Evolutionary conservation across 1,140 invertebrate species (phyloP), one percentile per base, ranked within the genome.

Genomic region (Drosophila kikkawai): DNA sequence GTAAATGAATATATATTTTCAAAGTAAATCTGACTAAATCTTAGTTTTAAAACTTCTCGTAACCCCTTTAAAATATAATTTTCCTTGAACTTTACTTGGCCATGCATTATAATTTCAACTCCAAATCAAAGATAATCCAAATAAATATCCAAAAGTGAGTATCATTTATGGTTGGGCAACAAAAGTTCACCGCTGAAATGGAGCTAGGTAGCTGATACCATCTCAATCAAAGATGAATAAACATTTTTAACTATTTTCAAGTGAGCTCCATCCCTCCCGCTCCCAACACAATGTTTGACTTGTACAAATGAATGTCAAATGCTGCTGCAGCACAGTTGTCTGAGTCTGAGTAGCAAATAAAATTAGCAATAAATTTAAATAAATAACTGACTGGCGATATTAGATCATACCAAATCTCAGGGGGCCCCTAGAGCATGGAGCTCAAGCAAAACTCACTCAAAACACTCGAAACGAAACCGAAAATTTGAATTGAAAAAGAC

Each of bases 321-420:
- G 59, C 69, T 75, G 64, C 67, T 36, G 41, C 39, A 61, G 56
- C 41, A 32, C 58, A 37, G 19, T 17, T 26, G 34, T 22, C 32
- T 34, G 34, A 61, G 59, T 48, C 32, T 53, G 60, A 68, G 60
- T 44, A 64, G 67, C 83, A 85, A 85, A 90, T 85, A 90, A 87
- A 91, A 85, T 90, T 82, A 66, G 75, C 80, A 90, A 90, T 90
- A 90, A 90, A 90, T 90, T 90, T 90, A 90, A 88, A 88, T 90
- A 88, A 88, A 90, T 90, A 90, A 86, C 75, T 88, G 85, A 75
- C 79, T 80, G 75, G 68, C 86, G 78, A 79, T 82, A 90, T 90
- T 90, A 90, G 86, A 90, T 90, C 85, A 90, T 85, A 69, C 47
- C n/a, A 82, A 86, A 84, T 85, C 82, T 88, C 80, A 44, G 80